A percentile compares a stretch with the other conserved stretches of the same genome.
Conservation (phyloP, 2,888 invertebrate genomes). For the Geotrupes spiniger region DNA sequence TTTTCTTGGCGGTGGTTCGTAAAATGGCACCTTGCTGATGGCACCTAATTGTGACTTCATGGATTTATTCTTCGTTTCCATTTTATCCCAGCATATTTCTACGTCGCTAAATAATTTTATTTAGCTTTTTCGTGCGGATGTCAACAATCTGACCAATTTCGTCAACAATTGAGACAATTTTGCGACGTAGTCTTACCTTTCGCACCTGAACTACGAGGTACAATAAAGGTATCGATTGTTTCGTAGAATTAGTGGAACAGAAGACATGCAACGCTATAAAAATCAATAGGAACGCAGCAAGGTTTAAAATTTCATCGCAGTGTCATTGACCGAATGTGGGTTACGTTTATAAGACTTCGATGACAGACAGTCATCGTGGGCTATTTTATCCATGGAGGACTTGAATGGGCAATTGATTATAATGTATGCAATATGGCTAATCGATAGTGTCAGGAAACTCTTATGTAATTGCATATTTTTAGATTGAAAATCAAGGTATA, state of each 20-base stretch:
- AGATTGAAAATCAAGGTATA: too few relatives aligned
- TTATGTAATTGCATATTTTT: too few relatives aligned
- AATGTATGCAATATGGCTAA: too few relatives aligned
- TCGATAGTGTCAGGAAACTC: too few relatives aligned
- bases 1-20: constrained; percentile 62
- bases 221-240: constrained; percentile 43
- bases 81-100: background rate
- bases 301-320: constrained; percentile 7
- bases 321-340: constrained; percentile 15
- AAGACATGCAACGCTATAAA: constrained; percentile 35
- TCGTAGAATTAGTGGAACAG: constrained; percentile 33
- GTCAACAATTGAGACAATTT: background rate
- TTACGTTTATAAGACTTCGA: background rate
- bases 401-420: too few relatives aligned
- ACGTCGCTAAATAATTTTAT: background rate
- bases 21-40: constrained; percentile 50
- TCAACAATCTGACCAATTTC: too few relatives aligned
- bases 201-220: constrained; percentile 18
- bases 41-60: constrained; percentile 19
- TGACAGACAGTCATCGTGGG: too few relatives aligned
- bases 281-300: constrained; percentile 25
- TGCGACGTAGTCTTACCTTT: background rate
- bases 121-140: constrained; percentile 1
- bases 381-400: too few relatives aligned
- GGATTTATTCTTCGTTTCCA: constrained; percentile 1